phyloP scores from a whole-genome alignment of 2,113 vertebrate genomes.

The Corydoras maculifer region DNA sequence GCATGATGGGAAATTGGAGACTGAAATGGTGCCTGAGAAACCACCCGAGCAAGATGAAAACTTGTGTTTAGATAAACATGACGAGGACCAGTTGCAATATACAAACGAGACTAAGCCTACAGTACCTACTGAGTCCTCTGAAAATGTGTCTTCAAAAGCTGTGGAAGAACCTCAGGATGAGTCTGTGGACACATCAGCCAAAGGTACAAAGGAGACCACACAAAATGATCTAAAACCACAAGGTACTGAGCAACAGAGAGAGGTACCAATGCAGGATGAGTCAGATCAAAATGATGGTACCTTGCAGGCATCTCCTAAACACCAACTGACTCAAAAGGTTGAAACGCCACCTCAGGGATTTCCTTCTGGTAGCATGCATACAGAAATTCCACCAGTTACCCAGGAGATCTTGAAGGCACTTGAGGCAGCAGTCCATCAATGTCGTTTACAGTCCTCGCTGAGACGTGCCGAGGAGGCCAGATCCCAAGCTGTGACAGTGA shows the following conservation, averaged over 20 bases:
- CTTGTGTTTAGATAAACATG: not conserved
- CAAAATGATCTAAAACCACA: not conserved
- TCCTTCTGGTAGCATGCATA: not conserved
- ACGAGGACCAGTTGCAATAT: not conserved
- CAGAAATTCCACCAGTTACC: constrained; percentile 45
- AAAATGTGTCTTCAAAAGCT: not conserved
- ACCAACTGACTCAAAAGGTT: not conserved
- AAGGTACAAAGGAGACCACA: constrained; percentile 9
- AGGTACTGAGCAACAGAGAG: not conserved
- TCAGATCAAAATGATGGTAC: not conserved
- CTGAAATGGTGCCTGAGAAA: not conserved
- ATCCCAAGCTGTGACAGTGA: not conserved
- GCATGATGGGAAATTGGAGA: not conserved
- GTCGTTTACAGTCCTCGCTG: constrained; percentile 46
- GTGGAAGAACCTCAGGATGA: constrained; percentile 7
- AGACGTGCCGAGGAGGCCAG: constrained; percentile 33
- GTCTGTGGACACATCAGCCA: not conserved
- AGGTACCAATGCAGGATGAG: not conserved
- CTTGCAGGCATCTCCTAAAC: not conserved
- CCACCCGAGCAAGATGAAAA: not conserved
- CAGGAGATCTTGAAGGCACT: constrained; percentile 48
- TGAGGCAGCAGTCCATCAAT: constrained; percentile 50
- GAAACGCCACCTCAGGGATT: not conserved
- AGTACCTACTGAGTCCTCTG: too few species aligned
- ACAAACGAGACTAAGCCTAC: too few species aligned